Conservation (phyloP, 2,888 invertebrate species). For the Leptinotarsa rubiginosa region DNA sequence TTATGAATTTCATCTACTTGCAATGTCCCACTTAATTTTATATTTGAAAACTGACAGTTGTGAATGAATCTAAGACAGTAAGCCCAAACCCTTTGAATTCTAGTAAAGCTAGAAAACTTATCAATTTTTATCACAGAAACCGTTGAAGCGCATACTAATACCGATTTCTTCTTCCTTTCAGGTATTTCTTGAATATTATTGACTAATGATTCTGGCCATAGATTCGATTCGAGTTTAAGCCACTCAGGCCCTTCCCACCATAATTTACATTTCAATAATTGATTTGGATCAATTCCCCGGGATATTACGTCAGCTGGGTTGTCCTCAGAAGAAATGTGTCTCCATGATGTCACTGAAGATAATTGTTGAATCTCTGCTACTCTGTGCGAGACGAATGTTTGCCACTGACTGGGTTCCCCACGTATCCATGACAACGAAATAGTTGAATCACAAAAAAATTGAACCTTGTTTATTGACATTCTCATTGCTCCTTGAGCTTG, state of each 20-base stretch:
- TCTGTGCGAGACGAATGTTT: slow-evolving; percentile 17
- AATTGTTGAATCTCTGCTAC: not conserved
- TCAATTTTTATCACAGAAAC: not conserved
- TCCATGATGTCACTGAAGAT: slow-evolving; percentile 29
- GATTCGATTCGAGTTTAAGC: not conserved
- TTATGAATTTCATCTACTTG: not conserved
- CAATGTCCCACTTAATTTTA: not conserved
- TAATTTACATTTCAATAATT: slow-evolving; percentile 10
- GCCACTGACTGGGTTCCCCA: not conserved
- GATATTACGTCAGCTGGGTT: slow-evolving; percentile 21
- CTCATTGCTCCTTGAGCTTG: not conserved
- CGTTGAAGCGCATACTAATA: not conserved
- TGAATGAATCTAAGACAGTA: not conserved
- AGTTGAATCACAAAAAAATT: slow-evolving; percentile 20
- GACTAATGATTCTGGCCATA: not conserved
- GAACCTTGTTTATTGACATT: not conserved
- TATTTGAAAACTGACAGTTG: not conserved
- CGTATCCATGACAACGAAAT: slow-evolving; percentile 10
- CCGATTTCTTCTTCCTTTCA: too few species aligned
- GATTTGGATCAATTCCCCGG: not conserved
- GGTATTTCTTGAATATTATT: too few species aligned
- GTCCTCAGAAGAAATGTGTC: slow-evolving; percentile 3
- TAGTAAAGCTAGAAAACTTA: not conserved
- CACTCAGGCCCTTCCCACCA: slow-evolving; percentile 31
- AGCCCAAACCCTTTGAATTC: not conserved